Base-by-base conservation (phyloP, 2,113 vertebrate genomes). In the Aramus guarauna region DNA sequence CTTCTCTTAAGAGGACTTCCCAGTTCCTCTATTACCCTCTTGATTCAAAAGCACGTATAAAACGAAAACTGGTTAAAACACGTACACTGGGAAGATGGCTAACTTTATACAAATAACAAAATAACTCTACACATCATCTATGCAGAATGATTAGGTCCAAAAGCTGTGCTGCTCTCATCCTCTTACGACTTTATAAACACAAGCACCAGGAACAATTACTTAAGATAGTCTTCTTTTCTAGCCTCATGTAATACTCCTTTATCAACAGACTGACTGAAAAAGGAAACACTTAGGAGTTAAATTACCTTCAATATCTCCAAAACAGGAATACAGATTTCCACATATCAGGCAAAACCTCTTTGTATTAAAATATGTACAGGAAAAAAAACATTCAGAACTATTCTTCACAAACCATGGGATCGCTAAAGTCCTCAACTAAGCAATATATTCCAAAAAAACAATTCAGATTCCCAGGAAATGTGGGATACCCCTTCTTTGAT, bases 61-160 rank as follows among this genome's bases (percentile, higher is more conserved):
- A 86, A 36, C 2, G 12, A 71, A 32, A 66, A 11, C 39, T 30
- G 16, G 14, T 43, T 72, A 41, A 48, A 60, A 41, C 20, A 45
- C 0, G 0, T 37, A 18, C 15, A 50, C 17, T 26, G 20, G 29
- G 36, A 52, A 75, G 12, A 63, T 37, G 22, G 50, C n/a, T 52
- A 59, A 66, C 45, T 77, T 76, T 32, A 26, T 16, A 41, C 13
- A 72, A n/a, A 41, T 14, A 90, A 48, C 18, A 81, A 36, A 71
- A 18, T 30, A 52, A 76, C 21, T 22, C 34, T 41, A 15, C 14
- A 12, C 12, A 59, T 59, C 13, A 48, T 34, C 53, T 62, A 17
- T 5, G 19, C 11, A 60, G n/a, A 63, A 80, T 15, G 4, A 27
- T 37, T 29, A 73, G n/a, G 21, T 12, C 52, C 29, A 66, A 23